A percentile compares a stretch with the other conserved stretches of the same genome.
Evolutionary conservation across 2,113 vertebrate species (phyloP).

Genomic region (Rhinogobius similis): DNA sequence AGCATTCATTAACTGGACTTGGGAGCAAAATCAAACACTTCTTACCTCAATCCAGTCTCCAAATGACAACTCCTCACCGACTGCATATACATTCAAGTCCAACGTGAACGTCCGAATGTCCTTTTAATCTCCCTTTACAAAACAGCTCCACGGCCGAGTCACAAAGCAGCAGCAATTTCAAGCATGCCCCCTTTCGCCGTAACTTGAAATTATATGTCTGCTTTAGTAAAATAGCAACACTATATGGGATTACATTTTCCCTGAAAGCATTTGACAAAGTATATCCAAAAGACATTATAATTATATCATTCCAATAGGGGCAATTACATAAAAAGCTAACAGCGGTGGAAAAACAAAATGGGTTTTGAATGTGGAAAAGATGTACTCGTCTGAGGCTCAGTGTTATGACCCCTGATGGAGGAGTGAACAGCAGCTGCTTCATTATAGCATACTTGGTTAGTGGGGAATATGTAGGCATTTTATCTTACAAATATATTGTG

Average conservation of each 20-base stretch:
- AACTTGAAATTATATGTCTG: conserved; percentile 14
- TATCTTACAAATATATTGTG: neutral
- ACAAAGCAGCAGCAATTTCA: conserved; percentile 23
- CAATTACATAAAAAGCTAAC: neutral
- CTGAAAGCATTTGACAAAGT: conserved; percentile 1
- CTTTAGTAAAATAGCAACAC: neutral
- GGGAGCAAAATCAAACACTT: conserved; percentile 49
- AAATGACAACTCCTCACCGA: conserved; percentile 44
- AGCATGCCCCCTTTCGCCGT: neutral
- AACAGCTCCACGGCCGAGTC: conserved; percentile 29
- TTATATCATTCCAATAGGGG: neutral
- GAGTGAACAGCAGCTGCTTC: neutral
- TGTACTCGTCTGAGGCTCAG: neutral
- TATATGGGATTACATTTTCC: neutral
- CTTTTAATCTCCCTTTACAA: conserved; percentile 44
- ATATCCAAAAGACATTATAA: neutral
- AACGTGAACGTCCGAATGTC: conserved; percentile 43
- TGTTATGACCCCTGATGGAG: neutral
- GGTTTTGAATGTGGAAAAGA: neutral
- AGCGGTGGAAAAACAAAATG: neutral
- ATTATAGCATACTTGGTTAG: neutral
- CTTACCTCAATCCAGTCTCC: conserved; percentile 64
- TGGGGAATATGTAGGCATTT: neutral
- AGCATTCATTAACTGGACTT: conserved; percentile 50
- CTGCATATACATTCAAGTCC: conserved; percentile 32